A percentile compares a stretch with the other conserved stretches of the same genome.
phyloP scores from a whole-genome alignment of 1,140 invertebrate species.

The Ylistrum balloti region DNA sequence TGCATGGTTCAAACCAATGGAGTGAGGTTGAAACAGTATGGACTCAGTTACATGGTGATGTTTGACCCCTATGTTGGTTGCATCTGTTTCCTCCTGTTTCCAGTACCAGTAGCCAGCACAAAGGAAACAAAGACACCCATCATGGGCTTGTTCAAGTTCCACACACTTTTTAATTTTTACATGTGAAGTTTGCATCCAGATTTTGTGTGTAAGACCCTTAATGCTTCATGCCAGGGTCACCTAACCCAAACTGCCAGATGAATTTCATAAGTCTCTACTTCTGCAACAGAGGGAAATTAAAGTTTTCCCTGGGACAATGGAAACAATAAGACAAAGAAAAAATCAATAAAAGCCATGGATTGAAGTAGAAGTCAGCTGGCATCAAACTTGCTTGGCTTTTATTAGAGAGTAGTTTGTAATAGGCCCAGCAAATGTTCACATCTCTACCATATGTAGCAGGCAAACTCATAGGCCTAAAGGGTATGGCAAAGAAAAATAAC shows the following conservation, averaged over 20 bases:
- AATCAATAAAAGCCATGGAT: conserved; percentile 72
- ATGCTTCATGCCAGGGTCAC: conserved; percentile 37
- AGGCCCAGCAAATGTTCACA: conserved; percentile 64
- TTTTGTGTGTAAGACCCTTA: neutral
- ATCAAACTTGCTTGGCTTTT: conserved; percentile 47
- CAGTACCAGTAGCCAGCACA: conserved; percentile 29
- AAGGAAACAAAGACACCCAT: conserved; percentile 38
- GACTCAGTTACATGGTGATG: conserved; percentile 25
- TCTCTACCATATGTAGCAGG: conserved; percentile 67
- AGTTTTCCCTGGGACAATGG: conserved; percentile 73
- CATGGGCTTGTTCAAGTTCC: conserved; percentile 29
- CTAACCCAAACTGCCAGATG: conserved; percentile 37
- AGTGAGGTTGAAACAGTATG: neutral
- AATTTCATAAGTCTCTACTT: conserved; percentile 36
- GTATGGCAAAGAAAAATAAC: conserved; percentile 59
- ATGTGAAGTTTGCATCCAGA: conserved; percentile 38
- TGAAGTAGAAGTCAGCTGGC: conserved; percentile 72
- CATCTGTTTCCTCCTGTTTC: conserved; percentile 30
- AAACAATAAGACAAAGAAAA: conserved; percentile 77
- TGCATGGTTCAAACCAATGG: conserved; percentile 37
- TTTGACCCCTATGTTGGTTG: conserved; percentile 38
- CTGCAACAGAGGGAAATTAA: conserved; percentile 70
- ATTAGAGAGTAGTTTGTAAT: conserved; percentile 52
- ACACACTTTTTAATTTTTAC: conserved; percentile 40
- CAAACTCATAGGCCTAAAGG: conserved; percentile 61